Evolutionary conservation across 2,888 invertebrate species (phyloP).

Genomic region (Spodoptera littoralis): DNA sequence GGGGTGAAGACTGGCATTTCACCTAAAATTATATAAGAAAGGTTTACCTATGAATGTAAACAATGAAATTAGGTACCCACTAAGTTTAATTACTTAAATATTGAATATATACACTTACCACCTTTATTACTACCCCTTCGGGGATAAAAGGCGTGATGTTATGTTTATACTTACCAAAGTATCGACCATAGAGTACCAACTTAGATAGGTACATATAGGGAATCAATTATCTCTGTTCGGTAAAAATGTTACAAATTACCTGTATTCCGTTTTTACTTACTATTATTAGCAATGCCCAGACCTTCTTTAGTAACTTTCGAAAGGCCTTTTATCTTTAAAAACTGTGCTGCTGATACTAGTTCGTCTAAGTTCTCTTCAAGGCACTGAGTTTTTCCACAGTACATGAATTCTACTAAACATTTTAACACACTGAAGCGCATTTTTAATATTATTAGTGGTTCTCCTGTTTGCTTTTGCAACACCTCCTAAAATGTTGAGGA

Average conservation of each 20-base stretch:
- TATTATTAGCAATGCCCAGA: constrained; percentile 79
- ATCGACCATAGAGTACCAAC: too few species aligned
- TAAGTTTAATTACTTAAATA: too few species aligned
- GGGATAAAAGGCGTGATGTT: too few species aligned
- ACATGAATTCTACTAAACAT: constrained; percentile 93
- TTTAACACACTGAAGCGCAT: constrained; percentile 92
- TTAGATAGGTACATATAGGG: too few species aligned
- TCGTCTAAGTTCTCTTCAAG: constrained; percentile 91
- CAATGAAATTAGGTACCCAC: not conserved
- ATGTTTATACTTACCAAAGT: too few species aligned
- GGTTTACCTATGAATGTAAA: not conserved
- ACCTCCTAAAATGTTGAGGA: constrained; percentile 82
- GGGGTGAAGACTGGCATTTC: constrained; percentile 84
- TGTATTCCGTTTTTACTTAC: constrained; percentile 65
- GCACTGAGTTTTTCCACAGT: constrained; percentile 92
- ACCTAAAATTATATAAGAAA: constrained; percentile 62
- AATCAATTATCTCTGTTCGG: too few species aligned
- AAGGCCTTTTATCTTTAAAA: constrained; percentile 91
- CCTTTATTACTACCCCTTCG: too few species aligned
- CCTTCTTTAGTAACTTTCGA: constrained; percentile 89
- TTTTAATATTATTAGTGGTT: constrained; percentile 90
- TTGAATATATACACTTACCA: too few species aligned
- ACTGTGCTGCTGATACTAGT: constrained; percentile 91
- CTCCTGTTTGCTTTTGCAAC: constrained; percentile 88
- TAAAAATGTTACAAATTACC: too few species aligned